Conservation (phyloP, 2,888 invertebrate genomes). For the Rhaphigaster nebulosa region DNA sequence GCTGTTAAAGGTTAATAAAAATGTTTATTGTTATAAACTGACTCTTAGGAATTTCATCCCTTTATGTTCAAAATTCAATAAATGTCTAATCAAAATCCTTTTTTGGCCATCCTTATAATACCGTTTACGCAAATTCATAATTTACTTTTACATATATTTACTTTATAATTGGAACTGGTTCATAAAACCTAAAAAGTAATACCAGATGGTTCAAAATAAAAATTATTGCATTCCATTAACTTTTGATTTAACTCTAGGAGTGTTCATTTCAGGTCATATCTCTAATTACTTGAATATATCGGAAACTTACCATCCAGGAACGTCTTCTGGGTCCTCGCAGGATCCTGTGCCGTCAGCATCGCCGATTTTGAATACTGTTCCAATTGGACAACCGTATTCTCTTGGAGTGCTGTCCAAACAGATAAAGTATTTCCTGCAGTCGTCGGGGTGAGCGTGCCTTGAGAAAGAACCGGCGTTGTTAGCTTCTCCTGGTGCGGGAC, state of each 20-base stretch:
- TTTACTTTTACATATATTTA: neutral
- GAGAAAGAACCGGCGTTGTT: conserved; percentile 88
- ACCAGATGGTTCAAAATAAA: neutral
- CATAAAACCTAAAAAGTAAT: neutral
- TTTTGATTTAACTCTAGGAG: neutral
- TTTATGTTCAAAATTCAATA: neutral
- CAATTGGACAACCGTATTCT: conserved; percentile 96
- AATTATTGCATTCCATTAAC: neutral
- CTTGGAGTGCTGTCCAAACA: conserved; percentile 91
- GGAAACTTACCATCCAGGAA: conserved; percentile 92
- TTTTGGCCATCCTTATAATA: neutral
- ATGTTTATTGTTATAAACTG: neutral
- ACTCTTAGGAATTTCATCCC: neutral
- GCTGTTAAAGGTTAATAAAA: neutral
- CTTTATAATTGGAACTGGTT: neutral
- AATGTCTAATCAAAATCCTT: neutral
- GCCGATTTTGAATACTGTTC: conserved; percentile 95
- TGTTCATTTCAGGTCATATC: neutral
- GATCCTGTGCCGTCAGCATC: conserved; percentile 91
- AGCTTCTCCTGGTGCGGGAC: conserved; percentile 86
- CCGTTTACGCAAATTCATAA: neutral
- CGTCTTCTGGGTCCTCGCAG: conserved; percentile 95
- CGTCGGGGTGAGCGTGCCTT: conserved; percentile 93
- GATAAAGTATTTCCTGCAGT: conserved; percentile 95
- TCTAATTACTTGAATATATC: neutral